Evolutionary conservation across 2,888 invertebrate genomes (phyloP), one percentile per base, ranked within the genome.

Genomic region (Baronia brevicornis): DNA sequence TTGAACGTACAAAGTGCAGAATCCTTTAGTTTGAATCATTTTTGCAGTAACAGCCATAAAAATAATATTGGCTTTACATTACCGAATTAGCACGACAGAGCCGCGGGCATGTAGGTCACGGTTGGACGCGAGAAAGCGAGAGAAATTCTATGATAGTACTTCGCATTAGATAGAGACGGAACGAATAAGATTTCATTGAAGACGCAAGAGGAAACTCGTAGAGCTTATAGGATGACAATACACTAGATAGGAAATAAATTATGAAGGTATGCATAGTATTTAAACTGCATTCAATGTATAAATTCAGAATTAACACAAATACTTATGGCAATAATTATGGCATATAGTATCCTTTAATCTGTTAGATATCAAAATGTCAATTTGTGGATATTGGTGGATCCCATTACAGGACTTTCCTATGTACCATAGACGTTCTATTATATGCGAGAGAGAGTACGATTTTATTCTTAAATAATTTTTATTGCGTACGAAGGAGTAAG

Each of bases 61-160:
- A 23, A 27, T 24, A 23, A 27, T 39, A 33, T 28, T 24, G 18
- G 34, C 20, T 62, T 63, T 67, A 66, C 49, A 57, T 49, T n/a
- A n/a, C 60, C 47, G 57, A 74, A 72, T 75, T 75, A 72, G 74
- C 64, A 50, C 65, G 18, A 21, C 28, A 9, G 28, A 14, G 24
- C 28, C 45, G 44, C 53, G 34, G 39, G 33, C 60, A 75, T 72
- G 65, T 75, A 61, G 77, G 77, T 77, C 78, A 78, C 60, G 77
- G 74, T 64, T 31, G 41, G 17, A 41, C 27, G 44, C 18, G 36
- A 7, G 58, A 43, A 54, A 68, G 29, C 46, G 51, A 37, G 57
- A 56, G 28, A 32, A 33, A 12, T 12, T 12, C 23, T 13, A 30
- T 14, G n/a, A 8, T 11, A 6, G 5, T 20, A 12, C 5, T 6